Evolutionary conservation across 2,113 vertebrate species (phyloP).

Genomic region (Crotalus helleri): DNA sequence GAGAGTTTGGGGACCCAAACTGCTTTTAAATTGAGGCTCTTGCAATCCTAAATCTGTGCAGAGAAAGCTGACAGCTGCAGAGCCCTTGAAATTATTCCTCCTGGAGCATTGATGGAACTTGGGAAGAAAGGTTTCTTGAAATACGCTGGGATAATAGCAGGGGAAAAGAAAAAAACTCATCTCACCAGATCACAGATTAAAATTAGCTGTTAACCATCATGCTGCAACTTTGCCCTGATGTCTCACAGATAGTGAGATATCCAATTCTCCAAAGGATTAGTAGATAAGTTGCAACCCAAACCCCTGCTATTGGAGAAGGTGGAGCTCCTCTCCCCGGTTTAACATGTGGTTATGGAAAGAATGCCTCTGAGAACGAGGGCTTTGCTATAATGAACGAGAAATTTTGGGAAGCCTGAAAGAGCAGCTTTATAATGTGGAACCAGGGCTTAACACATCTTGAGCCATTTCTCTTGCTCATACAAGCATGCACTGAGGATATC

Average conservation of each 20-base stretch:
- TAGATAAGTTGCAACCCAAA: neutral
- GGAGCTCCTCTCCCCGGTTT: neutral
- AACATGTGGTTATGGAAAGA: neutral
- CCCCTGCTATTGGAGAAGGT: neutral
- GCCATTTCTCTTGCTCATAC: neutral
- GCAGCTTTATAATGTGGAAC: neutral
- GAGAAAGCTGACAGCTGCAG: neutral
- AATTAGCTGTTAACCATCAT: neutral
- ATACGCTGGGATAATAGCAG: conserved; percentile 23
- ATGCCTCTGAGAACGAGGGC: neutral
- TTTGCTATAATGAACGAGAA: neutral
- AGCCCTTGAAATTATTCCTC: conserved; percentile 7
- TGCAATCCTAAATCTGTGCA: neutral
- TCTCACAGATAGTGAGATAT: neutral
- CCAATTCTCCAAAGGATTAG: neutral
- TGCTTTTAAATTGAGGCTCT: neutral
- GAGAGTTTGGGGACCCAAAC: neutral
- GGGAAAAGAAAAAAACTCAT: neutral
- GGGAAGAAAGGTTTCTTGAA: conserved; percentile 10
- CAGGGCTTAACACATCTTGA: neutral
- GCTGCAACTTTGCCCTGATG: neutral
- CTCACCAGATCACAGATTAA: neutral
- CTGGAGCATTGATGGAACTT: conserved; percentile 9
- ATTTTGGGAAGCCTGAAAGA: neutral
- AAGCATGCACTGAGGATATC: neutral